Evolutionary conservation across 1,140 invertebrate species (phyloP).

Genomic region (Heliothis virescens): DNA sequence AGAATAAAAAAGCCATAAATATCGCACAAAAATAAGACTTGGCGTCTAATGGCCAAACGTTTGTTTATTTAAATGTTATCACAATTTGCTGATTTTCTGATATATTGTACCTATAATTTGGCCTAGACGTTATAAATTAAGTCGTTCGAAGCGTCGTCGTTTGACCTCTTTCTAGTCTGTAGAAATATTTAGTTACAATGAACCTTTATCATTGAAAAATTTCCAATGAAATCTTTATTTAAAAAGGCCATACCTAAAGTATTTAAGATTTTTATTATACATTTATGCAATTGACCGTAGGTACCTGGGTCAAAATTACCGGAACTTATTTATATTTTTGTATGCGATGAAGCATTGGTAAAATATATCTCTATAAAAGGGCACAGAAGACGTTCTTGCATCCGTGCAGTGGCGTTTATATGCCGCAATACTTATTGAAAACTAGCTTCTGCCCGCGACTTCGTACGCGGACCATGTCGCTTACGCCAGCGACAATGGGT

Average conservation of each 20-base stretch:
- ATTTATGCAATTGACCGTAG: not conserved
- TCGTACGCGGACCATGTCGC: no score
- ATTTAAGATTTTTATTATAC: not conserved
- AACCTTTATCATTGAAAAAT: conserved; percentile 34
- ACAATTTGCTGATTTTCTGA: conserved; percentile 23
- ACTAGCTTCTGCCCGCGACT: no score
- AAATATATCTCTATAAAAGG: conserved; percentile 56
- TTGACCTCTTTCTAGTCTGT: conserved; percentile 21
- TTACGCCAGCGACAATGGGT: no score
- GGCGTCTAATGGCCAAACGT: not conserved
- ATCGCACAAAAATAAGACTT: conserved; percentile 26
- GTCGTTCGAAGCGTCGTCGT: conserved; percentile 27
- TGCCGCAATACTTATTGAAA: conserved; percentile 48
- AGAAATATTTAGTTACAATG: conserved; percentile 12
- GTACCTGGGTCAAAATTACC: not conserved
- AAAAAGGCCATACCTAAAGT: not conserved
- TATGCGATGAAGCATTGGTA: conserved; percentile 18
- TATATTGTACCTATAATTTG: conserved; percentile 33
- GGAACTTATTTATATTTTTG: no score
- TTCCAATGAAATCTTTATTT: conserved; percentile 4
- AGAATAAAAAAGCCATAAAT: conserved; percentile 30
- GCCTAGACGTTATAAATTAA: conserved; percentile 34
- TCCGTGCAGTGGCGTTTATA: conserved; percentile 52
- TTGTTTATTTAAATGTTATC: conserved; percentile 33
- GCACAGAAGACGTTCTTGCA: conserved; percentile 49